Conservation (phyloP, 2,888 invertebrate genomes). For the Dynastes grantii region DNA sequence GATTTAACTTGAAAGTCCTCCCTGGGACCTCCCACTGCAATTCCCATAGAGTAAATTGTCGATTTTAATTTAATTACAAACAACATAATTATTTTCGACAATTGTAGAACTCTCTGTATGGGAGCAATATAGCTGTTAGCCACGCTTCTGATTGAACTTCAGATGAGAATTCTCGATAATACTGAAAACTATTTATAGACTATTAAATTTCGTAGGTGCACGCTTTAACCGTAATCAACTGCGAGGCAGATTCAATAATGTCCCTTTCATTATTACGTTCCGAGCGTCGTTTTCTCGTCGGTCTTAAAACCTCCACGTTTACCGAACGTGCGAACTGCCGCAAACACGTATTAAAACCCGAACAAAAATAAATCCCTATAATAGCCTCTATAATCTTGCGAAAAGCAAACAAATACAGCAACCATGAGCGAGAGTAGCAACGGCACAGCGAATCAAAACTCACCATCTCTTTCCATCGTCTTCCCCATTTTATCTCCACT, state of each 20-base stretch:
- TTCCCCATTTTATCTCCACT: constrained; percentile 5
- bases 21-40: no score
- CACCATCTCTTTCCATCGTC: constrained; percentile 29
- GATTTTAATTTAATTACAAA: no score
- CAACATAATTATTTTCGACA: no score
- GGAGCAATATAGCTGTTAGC: no score
- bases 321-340: constrained; percentile 26
- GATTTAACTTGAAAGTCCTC: no score
- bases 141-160: no score
- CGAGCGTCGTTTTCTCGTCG: no score
- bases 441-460: constrained; percentile 18
- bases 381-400: constrained; percentile 14
- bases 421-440: background rate
- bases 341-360: constrained; percentile 14
- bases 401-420: constrained; percentile 16
- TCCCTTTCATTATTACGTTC: constrained; percentile 1
- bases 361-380: constrained; percentile 6
- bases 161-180: background rate
- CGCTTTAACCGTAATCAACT: background rate
- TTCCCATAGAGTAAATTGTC: no score
- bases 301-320: background rate
- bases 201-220: background rate
- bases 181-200: background rate
- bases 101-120: no score
- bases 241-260: background rate